Evolutionary conservation across 1,140 invertebrate genomes (phyloP), one percentile per base, ranked within the genome.

Genomic region (Aphelenchoides besseyi): DNA sequence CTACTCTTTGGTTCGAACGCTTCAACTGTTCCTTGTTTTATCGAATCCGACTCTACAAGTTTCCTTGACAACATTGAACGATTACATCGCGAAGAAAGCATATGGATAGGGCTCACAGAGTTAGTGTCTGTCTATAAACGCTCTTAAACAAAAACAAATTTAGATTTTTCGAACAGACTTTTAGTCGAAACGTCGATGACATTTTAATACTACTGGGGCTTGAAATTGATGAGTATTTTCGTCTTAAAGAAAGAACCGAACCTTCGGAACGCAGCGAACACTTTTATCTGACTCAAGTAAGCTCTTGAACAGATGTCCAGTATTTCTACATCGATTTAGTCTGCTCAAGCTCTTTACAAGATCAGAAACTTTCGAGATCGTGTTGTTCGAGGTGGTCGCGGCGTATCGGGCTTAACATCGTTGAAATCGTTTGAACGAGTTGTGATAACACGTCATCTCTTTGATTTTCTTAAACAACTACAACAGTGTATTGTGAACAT

Each of bases 171-270:
- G 61, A 70, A 35, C 55, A 32, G 8, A 36, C 33, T 18, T 70
- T 70, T 33, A 61, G 37, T 2, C 26, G 54, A 16, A 54, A 70
- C 32, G 23, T 70, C 3, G 63, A 32, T n/a, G 32, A 23, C 5
- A 23, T 70, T 18, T 55, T 70, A 3, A 54, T 69, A 26, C 32
- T 70, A 2, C 35, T 70, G 23, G 32, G 35, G 12, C 28, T 70
- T 30, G 69, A 70, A 29, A 16, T 70, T 0, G 69, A 70, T 55
- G n/a, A 30, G 12, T n/a, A 70, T 37, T 55, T 68, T 67, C 69
- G 69, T 8, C 62, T 70, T 26, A 28, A 61, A 26, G 66, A 70
- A 54, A 29, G 33, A 32, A 32, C 18, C 54, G 68, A 68, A n/a
- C 18, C 57, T 30, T 26, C 16, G 28, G 63, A 66, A 3, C 16